These are phyloP conservation scores for Pocota personata DNA, from an alignment of 2,888 invertebrate species.

Conservation along the genomic window DNA sequence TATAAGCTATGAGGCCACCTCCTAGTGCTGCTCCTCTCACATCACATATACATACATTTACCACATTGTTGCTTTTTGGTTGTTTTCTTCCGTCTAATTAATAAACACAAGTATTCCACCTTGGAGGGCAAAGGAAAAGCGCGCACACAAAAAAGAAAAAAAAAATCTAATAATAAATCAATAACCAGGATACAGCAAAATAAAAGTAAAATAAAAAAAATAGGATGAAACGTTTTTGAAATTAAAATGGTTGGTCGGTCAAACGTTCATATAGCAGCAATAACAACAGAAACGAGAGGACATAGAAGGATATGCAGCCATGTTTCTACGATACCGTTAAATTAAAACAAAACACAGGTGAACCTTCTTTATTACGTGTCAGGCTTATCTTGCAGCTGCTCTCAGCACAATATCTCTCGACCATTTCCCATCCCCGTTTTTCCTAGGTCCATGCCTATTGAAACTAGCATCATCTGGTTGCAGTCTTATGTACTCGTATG, in stretches of 20 bases:
- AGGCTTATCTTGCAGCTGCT: conserved; percentile 42
- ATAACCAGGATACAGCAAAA: conserved; percentile 49
- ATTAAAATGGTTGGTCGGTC: conserved; percentile 72
- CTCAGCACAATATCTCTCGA: conserved; percentile 15
- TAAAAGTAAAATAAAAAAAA: conserved; percentile 70
- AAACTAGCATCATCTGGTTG: conserved; percentile 31
- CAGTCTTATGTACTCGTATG: neutral
- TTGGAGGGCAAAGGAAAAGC: conserved; percentile 57
- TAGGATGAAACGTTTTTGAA: conserved; percentile 67
- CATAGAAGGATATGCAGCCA: conserved; percentile 40
- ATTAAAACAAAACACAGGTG: conserved; percentile 67
- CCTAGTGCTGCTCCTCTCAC: conserved; percentile 47
- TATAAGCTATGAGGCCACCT: conserved; percentile 67
- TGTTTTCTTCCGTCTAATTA: conserved; percentile 72
- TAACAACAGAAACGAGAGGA: conserved; percentile 25
- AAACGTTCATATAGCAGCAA: conserved; percentile 31
- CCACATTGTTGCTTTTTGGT: conserved; percentile 59
- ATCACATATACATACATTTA: conserved; percentile 17
- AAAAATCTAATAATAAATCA: conserved; percentile 65
- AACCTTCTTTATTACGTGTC: conserved; percentile 62
- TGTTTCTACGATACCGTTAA: conserved; percentile 49
- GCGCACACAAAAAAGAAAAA: conserved; percentile 23
- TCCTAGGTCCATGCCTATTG: neutral
- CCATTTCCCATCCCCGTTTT: conserved; percentile 4
- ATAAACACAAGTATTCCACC: conserved; percentile 73